phyloP scores from a whole-genome alignment of 2,797 vertebrate species.

The Microchirus variegatus region DNA sequence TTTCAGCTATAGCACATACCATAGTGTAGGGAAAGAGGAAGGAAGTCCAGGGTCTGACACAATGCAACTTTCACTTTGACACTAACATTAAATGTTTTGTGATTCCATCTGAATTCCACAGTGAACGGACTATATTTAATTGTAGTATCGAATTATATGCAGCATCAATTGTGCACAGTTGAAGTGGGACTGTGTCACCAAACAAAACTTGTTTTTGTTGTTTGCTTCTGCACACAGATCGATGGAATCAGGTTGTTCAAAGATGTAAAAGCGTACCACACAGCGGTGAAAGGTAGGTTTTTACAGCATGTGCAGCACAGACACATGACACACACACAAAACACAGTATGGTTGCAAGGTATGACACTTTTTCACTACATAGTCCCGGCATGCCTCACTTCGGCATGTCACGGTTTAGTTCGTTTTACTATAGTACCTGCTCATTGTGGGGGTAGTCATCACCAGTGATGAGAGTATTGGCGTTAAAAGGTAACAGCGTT shows the following conservation, averaged over 20 bases:
- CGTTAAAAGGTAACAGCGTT: no score
- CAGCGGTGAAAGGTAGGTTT: slow-evolving; percentile 87
- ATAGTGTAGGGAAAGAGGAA: slow-evolving; percentile 43
- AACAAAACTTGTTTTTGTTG: not conserved
- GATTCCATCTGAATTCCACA: not conserved
- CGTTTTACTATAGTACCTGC: no score
- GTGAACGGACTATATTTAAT: not conserved
- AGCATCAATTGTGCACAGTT: not conserved
- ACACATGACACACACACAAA: no score
- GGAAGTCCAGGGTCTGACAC: slow-evolving; percentile 34
- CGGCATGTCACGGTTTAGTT: no score
- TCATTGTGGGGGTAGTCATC: no score
- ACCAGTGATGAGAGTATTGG: no score
- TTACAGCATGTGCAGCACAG: not conserved
- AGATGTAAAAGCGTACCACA: slow-evolving; percentile 88
- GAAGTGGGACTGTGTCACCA: not conserved
- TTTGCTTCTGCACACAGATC: slow-evolving; percentile 69
- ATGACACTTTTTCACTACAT: no score
- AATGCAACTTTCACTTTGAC: slow-evolving; percentile 54
- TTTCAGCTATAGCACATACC: slow-evolving; percentile 3
- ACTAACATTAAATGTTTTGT: slow-evolving; percentile 14
- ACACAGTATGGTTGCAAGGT: no score
- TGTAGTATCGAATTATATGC: no score
- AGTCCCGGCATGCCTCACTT: no score
- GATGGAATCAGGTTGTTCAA: slow-evolving; percentile 89